phyloP scores from a whole-genome alignment of 2,888 invertebrate genomes.

The Diaperis boleti region DNA sequence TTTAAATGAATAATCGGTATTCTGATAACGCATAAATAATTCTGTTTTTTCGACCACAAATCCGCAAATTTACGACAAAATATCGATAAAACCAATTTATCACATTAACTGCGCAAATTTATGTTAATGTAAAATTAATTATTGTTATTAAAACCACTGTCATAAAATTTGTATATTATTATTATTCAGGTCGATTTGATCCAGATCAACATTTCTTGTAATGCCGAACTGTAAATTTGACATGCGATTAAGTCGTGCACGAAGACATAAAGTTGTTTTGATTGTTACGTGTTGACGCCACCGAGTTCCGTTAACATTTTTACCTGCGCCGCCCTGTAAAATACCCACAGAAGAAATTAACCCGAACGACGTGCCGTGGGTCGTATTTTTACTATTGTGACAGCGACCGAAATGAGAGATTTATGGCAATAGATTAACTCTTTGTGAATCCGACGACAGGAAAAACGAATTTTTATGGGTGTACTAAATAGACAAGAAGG shows the following conservation, averaged over 20 bases:
- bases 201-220: conserved; percentile 8
- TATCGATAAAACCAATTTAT: conserved; percentile 18
- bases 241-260: conserved; percentile 2
- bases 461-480: too few relatives aligned
- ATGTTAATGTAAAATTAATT: conserved; percentile 29
- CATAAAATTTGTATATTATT: conserved; percentile 23
- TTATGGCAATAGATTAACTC: conserved; percentile 9
- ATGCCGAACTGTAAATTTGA: conserved; percentile 1
- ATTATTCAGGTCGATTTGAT: conserved; percentile 23
- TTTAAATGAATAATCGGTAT: neutral
- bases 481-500: too few relatives aligned
- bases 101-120: conserved; percentile 23
- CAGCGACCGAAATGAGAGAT: conserved; percentile 1
- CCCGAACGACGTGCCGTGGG: conserved; percentile 6
- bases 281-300: too few relatives aligned
- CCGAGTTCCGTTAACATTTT: too few relatives aligned
- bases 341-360: neutral
- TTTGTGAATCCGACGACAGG: neutral
- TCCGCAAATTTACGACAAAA: neutral
- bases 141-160: conserved; percentile 19
- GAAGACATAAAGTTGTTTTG: neutral
- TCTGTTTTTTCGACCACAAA: neutral
- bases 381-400: conserved; percentile 9
- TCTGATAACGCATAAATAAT: conserved; percentile 2
- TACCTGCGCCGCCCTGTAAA: conserved; percentile 8